Evolutionary conservation across 2,888 invertebrate species (phyloP), one percentile per base, ranked within the genome.

Genomic region (Tenthredo notha): DNA sequence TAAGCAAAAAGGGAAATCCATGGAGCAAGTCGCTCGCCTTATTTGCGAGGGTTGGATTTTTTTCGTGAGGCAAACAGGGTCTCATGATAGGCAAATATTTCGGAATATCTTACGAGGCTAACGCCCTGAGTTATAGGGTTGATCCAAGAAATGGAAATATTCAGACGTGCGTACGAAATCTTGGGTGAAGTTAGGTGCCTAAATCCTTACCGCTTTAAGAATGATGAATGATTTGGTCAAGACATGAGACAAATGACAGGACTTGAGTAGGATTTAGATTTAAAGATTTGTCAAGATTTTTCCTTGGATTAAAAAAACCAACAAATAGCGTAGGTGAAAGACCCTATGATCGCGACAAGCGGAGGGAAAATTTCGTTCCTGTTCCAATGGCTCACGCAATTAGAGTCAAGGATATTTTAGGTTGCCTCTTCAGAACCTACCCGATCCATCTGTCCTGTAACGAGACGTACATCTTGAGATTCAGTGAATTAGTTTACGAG

Each of bases 71-170:
- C 83, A 40, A 82, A n/a, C 80, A 25, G 83, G n/a, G 10, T n/a
- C 40, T 18, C 29, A 54, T 33, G 50, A 54, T 54, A 77, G 77
- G 77, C 18, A 50, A 77, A 77, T 77, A 77, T 77, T 77, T 29
- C 50, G 50, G 33, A 77, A 77, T 50, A 77, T 54, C 47, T 77
- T 77, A 10, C 15, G 29, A 47, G 47, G 15, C 18, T 77, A 33
- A 50, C 25, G 25, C 50, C 3, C 29, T 33, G 77, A 25, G 50
- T n/a, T 77, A 33, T 29, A 50, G 29, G 54, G 29, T 77, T 77
- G 54, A 77, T 54, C 77, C 50, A 50, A 54, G 54, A 50, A 50
- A 77, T 77, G 29, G 77, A 54, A 77, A 77, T 77, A 77, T 7
- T 33, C 40, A 29, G 33, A 54, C 25, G 50, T 77, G 43, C 29